Evolutionary conservation across 1,140 invertebrate genomes (phyloP), one percentile per base, ranked within the genome.

Genomic region (Laodelphax striatellus): DNA sequence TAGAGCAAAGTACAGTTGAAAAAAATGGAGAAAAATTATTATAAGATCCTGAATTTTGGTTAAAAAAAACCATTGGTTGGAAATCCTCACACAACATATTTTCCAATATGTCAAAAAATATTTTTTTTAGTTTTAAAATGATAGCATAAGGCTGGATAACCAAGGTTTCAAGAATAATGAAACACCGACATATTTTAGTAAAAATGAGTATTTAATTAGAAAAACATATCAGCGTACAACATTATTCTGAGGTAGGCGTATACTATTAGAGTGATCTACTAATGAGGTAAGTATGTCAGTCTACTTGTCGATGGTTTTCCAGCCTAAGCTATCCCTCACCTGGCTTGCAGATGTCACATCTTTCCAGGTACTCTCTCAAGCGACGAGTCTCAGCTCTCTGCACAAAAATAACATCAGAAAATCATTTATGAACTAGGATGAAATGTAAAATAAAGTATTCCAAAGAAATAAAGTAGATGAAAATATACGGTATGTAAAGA

Each of bases 381-480:
- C 78, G 73, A 58, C 84, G 77, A 13, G 88, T 87, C 69, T 88
- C 87, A 62, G 79, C 72, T 52, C 83, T 82, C 80, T 93, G 81
- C 63, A 28, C 24, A 28, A 28, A 28, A 75, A 73, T 57, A 43
- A 28, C 24, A 28, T 4, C 24, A 28, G 2, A 28, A 6, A 28
- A 28, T 28, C 6, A 28, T 2, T 28, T 6, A 28, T 6, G 6
- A 28, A 28, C 6, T 6, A 28, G 6, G 6, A 28, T 28, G 6
- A 28, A 28, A 28, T 2, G 24, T 28, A 6, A 6, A 6, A 28
- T 28, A 28, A 6, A 28, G 24, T 28, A 28, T n/a, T n/a, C n/a
- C n/a, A n/a, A n/a, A n/a, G n/a, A n/a, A n/a, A n/a, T n/a, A n/a
- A n/a, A n/a, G n/a, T n/a, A n/a, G n/a, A n/a, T n/a, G n/a, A n/a